phyloP scores from a whole-genome alignment of 2,888 invertebrate genomes.

The Entomobrya multifasciata region DNA sequence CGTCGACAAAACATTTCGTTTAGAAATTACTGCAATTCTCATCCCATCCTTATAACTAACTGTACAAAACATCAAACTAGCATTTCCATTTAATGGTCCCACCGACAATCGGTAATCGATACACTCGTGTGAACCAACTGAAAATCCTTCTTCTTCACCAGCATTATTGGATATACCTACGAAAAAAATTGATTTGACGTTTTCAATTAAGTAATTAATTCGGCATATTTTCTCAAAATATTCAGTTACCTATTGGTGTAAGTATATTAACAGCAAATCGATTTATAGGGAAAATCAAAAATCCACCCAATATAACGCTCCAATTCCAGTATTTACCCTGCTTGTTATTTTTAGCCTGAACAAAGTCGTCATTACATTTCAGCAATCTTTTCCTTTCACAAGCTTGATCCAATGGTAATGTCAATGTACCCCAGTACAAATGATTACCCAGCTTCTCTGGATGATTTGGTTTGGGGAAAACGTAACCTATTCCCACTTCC shows the following conservation, averaged over 20 bases:
- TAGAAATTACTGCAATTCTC: not conserved
- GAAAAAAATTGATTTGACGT: not conserved
- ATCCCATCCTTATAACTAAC: slow-evolving; percentile 17
- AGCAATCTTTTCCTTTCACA: not conserved
- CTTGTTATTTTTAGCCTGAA: not conserved
- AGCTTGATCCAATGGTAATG: not conserved
- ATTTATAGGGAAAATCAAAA: not conserved
- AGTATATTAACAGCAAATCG: not conserved
- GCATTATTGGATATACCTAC: slow-evolving; percentile 38
- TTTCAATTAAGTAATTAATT: no score
- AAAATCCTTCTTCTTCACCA: slow-evolving; percentile 42
- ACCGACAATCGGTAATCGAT: not conserved
- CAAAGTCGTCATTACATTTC: not conserved
- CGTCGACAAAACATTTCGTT: not conserved
- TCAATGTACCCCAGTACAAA: not conserved
- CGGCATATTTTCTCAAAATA: no score
- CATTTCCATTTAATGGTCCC: not conserved
- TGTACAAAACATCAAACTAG: not conserved
- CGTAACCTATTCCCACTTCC: not conserved
- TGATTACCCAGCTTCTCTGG: not conserved
- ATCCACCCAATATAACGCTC: not conserved
- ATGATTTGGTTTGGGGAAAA: not conserved
- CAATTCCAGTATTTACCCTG: not conserved
- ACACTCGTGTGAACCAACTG: not conserved
- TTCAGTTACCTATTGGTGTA: no score